Percentiles rank a stretch among this genome's conserved stretches.
Evolutionary conservation across 2,888 invertebrate genomes (phyloP).

Genomic region (Parochlus steinenii): DNA sequence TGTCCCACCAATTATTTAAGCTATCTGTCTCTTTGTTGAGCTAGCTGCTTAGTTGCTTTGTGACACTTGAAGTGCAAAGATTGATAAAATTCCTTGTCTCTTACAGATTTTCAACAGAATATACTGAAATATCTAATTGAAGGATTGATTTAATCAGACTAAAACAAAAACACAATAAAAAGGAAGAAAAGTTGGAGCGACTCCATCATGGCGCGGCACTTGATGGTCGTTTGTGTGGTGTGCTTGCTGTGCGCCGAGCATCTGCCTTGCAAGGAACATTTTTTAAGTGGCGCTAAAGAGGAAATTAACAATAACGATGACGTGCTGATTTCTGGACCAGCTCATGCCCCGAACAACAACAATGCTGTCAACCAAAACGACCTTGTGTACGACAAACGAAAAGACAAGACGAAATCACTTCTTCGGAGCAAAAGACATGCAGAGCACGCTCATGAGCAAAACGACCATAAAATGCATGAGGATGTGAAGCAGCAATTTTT

Average conservation of each 20-base stretch:
- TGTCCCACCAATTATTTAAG: no score
- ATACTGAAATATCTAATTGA: no score
- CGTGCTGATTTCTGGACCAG: slow-evolving; percentile 16
- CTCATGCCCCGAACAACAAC: slow-evolving; percentile 7
- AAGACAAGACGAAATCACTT: slow-evolving; percentile 17
- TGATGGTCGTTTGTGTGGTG: slow-evolving; percentile 69
- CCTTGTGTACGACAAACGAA: slow-evolving; percentile 12
- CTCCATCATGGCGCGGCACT: slow-evolving; percentile 39
- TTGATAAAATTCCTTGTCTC: no score
- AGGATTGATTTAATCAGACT: no score
- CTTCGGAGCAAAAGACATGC: slow-evolving; percentile 23
- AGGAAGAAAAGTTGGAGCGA: no score
- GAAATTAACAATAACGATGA: not conserved
- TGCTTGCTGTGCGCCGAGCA: slow-evolving; percentile 66
- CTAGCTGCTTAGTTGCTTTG: no score
- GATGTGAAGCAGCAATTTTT: slow-evolving; percentile 37
- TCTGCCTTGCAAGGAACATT: slow-evolving; percentile 55
- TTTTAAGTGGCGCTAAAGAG: slow-evolving; percentile 18
- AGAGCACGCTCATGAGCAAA: slow-evolving; percentile 4
- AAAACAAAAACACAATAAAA: no score
- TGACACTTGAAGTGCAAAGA: no score
- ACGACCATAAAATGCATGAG: slow-evolving; percentile 12
- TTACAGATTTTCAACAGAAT: no score
- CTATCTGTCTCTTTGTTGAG: no score
- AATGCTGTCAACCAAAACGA: slow-evolving; percentile 15